Evolutionary conservation across 2,113 vertebrate species (phyloP).

Genomic region (Triplophysa siluroides): DNA sequence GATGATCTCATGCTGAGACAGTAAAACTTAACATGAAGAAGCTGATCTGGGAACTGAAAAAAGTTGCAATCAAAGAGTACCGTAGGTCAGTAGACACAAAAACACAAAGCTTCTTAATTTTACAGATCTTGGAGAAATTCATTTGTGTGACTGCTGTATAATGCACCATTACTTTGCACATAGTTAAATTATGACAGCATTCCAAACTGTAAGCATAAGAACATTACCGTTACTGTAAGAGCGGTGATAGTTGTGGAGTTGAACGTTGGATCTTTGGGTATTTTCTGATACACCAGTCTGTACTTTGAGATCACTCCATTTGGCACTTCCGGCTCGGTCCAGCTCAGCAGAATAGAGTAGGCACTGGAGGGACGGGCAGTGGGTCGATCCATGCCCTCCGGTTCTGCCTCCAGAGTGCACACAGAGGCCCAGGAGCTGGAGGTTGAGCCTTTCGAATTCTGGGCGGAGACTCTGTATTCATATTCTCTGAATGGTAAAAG

Average conservation of each 20-base stretch:
- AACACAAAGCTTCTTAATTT: not conserved
- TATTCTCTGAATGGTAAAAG: conserved; percentile 82
- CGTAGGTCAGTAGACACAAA: not conserved
- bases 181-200: conserved; percentile 29
- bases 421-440: conserved; percentile 79
- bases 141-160: not conserved
- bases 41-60: conserved; percentile 16
- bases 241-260: conserved; percentile 72
- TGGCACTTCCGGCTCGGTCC: conserved; percentile 79
- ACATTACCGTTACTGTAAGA: conserved; percentile 84
- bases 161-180: not conserved
- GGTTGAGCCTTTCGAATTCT: conserved; percentile 79
- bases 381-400: conserved; percentile 76
- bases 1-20: not conserved
- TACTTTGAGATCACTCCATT: conserved; percentile 84
- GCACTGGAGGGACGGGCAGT: conserved; percentile 73
- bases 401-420: conserved; percentile 79
- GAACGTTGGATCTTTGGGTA: conserved; percentile 71
- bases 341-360: conserved; percentile 82
- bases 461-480: conserved; percentile 79
- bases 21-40: not conserved
- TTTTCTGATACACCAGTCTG: conserved; percentile 79
- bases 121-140: not conserved
- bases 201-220: not conserved
- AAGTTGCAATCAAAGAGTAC: not conserved